Conservation (phyloP, 1,140 invertebrate species). For the Rhizoglyphus robini region DNA sequence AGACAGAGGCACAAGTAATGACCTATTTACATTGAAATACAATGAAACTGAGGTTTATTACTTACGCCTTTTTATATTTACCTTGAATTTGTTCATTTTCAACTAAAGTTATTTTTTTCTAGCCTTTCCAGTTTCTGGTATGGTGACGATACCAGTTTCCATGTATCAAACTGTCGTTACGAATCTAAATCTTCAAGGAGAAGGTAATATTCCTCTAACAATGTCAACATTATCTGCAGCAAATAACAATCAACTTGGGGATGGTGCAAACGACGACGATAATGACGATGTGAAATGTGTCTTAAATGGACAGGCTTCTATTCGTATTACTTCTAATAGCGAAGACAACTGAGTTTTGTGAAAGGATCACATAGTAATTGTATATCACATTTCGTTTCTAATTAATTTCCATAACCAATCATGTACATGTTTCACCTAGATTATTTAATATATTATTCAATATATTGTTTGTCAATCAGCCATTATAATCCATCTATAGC, state of each 20-base stretch:
- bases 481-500: too few species aligned
- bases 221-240: constrained; percentile 6
- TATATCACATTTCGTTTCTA: too few species aligned
- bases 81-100: constrained; percentile 20
- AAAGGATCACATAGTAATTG: too few species aligned
- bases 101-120: constrained; percentile 32
- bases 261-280: background rate
- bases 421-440: too few species aligned
- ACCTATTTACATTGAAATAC: background rate
- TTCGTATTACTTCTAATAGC: background rate
- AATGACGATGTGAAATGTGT: constrained; percentile 9
- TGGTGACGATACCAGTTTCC: constrained; percentile 85
- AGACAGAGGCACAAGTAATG: too few species aligned
- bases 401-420: too few species aligned
- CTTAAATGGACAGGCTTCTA: background rate
- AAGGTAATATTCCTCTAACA: constrained; percentile 10
- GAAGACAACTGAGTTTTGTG: background rate
- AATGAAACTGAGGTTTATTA: too few species aligned
- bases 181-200: constrained; percentile 58
- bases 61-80: too few species aligned
- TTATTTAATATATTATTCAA: too few species aligned
- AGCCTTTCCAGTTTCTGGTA: constrained; percentile 77
- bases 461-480: too few species aligned
- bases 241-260: constrained; percentile 3
- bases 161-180: constrained; percentile 94